Percentiles rank a stretch among this genome's conserved stretches.
Evolutionary conservation across 2,888 invertebrate genomes (phyloP).

Genomic region (Kryphioiulus occultus): DNA sequence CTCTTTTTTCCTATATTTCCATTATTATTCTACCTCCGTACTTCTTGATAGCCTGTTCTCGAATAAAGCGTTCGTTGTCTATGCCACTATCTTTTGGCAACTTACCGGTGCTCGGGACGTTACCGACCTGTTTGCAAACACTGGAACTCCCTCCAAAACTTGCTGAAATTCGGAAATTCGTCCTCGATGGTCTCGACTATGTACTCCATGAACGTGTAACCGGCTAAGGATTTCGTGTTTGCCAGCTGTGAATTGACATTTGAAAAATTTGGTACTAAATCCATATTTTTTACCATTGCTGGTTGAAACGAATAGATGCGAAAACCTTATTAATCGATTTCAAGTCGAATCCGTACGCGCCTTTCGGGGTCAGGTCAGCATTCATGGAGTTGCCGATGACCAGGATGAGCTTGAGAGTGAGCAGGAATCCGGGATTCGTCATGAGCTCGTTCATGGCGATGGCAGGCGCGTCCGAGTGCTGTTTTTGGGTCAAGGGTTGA

Average conservation of each 20-base stretch:
- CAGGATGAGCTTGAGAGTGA: not conserved
- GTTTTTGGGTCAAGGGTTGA: not conserved
- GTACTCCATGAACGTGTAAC: not conserved
- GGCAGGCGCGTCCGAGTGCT: not conserved
- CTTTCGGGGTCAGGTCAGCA: not conserved
- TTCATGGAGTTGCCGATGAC: not conserved
- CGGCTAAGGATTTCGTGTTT: not conserved
- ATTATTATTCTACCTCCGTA: no score
- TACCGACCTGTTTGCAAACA: not conserved
- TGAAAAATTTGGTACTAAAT: not conserved
- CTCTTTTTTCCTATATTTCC: no score
- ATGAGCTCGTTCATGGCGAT: not conserved
- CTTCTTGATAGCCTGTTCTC: no score
- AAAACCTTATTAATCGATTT: constrained; percentile 4
- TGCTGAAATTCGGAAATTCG: not conserved
- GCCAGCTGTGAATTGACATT: not conserved
- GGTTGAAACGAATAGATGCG: no score
- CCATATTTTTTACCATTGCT: not conserved
- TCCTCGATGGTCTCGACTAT: not conserved
- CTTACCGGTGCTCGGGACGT: not conserved
- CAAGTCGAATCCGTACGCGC: not conserved
- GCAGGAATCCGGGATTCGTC: not conserved
- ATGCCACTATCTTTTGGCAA: no score
- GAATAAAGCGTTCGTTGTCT: no score
- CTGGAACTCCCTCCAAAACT: not conserved